Evolutionary conservation across 2,888 invertebrate species (phyloP).

Genomic region (Pyralis farinalis): DNA sequence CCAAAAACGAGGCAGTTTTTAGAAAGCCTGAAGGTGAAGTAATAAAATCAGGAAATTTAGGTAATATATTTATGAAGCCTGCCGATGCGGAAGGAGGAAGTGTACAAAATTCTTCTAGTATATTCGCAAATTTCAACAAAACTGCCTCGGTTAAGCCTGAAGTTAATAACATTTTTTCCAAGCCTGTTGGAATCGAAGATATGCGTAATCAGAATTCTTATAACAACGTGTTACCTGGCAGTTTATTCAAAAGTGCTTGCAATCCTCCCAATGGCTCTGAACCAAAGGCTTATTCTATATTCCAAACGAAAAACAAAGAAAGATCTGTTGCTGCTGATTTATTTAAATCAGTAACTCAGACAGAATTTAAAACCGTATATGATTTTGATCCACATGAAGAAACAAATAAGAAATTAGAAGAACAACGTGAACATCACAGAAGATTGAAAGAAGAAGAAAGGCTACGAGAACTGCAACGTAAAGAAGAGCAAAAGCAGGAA

Average conservation of each 20-base stretch:
- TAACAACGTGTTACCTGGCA: slow-evolving; percentile 49
- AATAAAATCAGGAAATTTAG: slow-evolving; percentile 29
- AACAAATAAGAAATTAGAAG: slow-evolving; percentile 23
- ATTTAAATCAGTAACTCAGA: slow-evolving; percentile 42
- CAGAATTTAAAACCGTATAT: slow-evolving; percentile 38
- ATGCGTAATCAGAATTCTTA: slow-evolving; percentile 28
- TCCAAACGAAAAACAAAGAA: slow-evolving; percentile 60
- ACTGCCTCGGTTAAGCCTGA: slow-evolving; percentile 18
- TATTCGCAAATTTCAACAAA: slow-evolving; percentile 49
- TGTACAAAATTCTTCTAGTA: slow-evolving; percentile 33
- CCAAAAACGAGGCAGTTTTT: slow-evolving; percentile 29
- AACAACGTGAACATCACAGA: slow-evolving; percentile 32
- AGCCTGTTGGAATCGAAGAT: slow-evolving; percentile 15
- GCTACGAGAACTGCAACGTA: slow-evolving; percentile 23
- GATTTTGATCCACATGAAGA: slow-evolving; percentile 50
- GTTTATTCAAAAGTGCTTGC: slow-evolving; percentile 58
- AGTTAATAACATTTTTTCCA: slow-evolving; percentile 34
- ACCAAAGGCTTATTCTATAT: slow-evolving; percentile 49
- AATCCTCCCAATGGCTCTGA: slow-evolving; percentile 35
- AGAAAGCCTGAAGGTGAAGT: slow-evolving; percentile 29
- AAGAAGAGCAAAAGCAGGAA: slow-evolving; percentile 29
- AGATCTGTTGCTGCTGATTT: slow-evolving; percentile 56
- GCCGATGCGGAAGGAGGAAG: slow-evolving; percentile 20
- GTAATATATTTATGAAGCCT: slow-evolving; percentile 47
- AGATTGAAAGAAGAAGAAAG: slow-evolving; percentile 38